Evolutionary conservation across 2,888 invertebrate genomes (phyloP), one percentile per base, ranked within the genome.

Genomic region (Zygogramma bicolorata): DNA sequence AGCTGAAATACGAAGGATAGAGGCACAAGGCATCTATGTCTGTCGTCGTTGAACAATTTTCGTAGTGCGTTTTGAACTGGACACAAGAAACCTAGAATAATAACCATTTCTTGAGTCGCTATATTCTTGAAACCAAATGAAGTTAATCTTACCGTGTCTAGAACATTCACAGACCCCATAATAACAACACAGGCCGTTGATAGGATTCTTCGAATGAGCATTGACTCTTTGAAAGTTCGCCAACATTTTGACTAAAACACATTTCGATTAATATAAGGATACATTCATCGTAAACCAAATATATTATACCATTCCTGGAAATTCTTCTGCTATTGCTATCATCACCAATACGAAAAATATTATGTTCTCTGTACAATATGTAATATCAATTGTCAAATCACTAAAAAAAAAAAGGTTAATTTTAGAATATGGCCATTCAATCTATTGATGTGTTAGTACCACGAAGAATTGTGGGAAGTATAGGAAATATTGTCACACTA

Each of bases 1-100:
- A 91, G 77, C 92, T 91, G 85, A 93, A 91, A 85, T 94, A 94
- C 59, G 93, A 93, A 46, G 94, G 94, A 85, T 92, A 92, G 40
- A 91, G 88, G 81, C 92, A 93, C 29, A 86, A 85, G 5, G 85
- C 82, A 27, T 87, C 84, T 71, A 87, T 86, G 61, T 85, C 86
- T 29, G 82, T 83, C 3, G 81, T 79, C 31, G 80, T 69, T 20
- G 85, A 83, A 76, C 86, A 86, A 70, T 86, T 86, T 63, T 81
- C 80, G 62, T 81, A 77, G 4, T 77, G 57, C 31, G 78, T 75
- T 42, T 82, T 83, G 22, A 81, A 67, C 61, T 81, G 79, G 29
- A 81, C 83, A 75, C 86, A 86, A 34, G 83, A 82, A 13, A 84
- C 82, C 86, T 86, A 75, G 49, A 71, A n/a, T n/a, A n/a, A n/a